Evolutionary conservation across 2,113 vertebrate genomes (phyloP), one percentile per base, ranked within the genome.

Genomic region (Rhinolophus sinicus): DNA sequence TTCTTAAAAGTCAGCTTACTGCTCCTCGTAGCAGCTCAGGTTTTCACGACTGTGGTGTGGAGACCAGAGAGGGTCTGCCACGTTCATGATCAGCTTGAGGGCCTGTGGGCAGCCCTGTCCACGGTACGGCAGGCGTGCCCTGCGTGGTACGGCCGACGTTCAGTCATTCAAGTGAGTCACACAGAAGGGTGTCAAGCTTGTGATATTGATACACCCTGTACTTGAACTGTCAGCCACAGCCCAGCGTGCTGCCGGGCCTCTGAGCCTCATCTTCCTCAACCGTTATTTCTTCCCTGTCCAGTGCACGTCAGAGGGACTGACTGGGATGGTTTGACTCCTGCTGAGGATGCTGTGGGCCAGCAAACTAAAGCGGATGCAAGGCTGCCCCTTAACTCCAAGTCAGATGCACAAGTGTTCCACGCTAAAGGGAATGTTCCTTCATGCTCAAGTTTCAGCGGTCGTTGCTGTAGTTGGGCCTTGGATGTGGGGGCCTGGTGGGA

Each of bases 231-330:
- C 95, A 78, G 94, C 91, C 35, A 40, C 91, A 93, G 47, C 30
- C 93, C 64, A 70, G 38, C 50, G 18, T 26, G 77, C 78, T 94
- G 96, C 97, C 97, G 95, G 73, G 72, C 76, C 76, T 93, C 90
- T 85, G 89, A 86, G 67, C 89, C 75, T 97, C 96, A 92, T 95
- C 97, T 97, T 93, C 96, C 96, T 95, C 69, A 82, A 64, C 91
- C 8, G 6, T 94, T 96, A 64, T 58, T 91, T 95, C 95, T 92
- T 69, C 67, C 87, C 78, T 90, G 44, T 86, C 90, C 86, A 65
- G 56, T 22, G 58, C 87, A 75, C 83, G 69, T 91, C 91, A 96
- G 0, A 95, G 75, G 24, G 85, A 75, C 89, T 75, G 77, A 33
- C 60, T 33, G 56, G 62, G 67, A 64, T 76, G 54, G 44, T 70